Conservation (phyloP, 1,140 invertebrate species). For the Tribolium castaneum region DNA sequence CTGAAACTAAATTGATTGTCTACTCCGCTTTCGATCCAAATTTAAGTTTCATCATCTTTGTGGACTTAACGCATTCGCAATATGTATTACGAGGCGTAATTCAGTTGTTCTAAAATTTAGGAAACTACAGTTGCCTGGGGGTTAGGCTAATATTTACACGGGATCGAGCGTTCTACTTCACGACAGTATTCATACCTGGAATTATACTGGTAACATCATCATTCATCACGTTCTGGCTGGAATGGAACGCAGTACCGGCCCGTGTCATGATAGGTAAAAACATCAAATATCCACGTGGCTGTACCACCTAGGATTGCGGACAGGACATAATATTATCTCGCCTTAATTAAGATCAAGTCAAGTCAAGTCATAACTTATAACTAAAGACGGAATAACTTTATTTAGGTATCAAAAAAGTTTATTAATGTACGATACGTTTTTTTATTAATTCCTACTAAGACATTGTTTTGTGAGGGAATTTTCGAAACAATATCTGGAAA, state of each 20-base stretch:
- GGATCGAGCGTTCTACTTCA: conserved; percentile 95
- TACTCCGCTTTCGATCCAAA: background rate
- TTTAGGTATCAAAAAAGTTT: no score
- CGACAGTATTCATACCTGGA: conserved; percentile 94
- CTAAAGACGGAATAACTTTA: no score
- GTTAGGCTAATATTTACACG: conserved; percentile 92
- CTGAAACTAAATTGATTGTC: background rate
- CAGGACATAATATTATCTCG: no score
- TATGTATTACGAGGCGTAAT: no score
- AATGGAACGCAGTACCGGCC: conserved; percentile 95
- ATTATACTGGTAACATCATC: conserved; percentile 95
- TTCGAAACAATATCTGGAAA: no score
- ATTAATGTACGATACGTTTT: no score
- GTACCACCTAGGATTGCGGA: no score
- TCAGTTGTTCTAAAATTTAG: conserved; percentile 66
- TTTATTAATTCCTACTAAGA: no score
- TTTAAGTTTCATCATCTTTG: background rate
- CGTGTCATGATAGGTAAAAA: conserved; percentile 90
- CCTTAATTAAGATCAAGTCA: no score
- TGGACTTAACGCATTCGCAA: conserved; percentile 4
- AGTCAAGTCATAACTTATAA: no score
- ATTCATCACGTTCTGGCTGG: conserved; percentile 92
- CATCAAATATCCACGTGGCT: background rate
- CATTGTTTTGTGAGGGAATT: no score
- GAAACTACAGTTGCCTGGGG: conserved; percentile 94